Percentiles rank a stretch among this genome's conserved stretches.
phyloP scores from a whole-genome alignment of 2,113 vertebrate species.

The Mesocricetus auratus region DNA sequence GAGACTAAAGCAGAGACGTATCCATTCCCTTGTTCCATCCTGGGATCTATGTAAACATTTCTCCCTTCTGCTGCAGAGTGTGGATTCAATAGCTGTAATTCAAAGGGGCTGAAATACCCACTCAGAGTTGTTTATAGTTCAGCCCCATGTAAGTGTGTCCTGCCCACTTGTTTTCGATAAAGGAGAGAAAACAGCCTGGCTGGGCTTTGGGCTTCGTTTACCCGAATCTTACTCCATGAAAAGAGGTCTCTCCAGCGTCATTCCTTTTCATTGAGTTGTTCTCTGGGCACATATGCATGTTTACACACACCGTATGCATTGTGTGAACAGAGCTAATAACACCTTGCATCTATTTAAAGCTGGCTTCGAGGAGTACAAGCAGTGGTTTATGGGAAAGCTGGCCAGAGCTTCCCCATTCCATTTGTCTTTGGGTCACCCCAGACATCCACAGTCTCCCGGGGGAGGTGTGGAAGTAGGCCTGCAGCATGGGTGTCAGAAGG shows the following conservation, averaged over 20 bases:
- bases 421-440: constrained; percentile 3
- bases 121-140: not conserved
- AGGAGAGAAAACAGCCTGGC: not conserved
- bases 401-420: constrained; percentile 73
- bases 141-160: not conserved
- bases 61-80: not conserved
- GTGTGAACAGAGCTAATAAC: constrained; percentile 68
- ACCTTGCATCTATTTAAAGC: constrained; percentile 65
- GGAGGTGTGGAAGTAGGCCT: not conserved
- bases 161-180: not conserved
- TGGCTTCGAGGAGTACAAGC: constrained; percentile 47
- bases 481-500: not conserved
- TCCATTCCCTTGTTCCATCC: not conserved
- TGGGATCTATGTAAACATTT: not conserved
- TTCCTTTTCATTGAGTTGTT: constrained; percentile 45
- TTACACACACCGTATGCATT: not conserved
- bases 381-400: constrained; percentile 67
- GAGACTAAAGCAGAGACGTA: not conserved
- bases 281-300: not conserved
- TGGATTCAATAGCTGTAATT: not conserved
- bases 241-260: not conserved
- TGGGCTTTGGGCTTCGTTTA: not conserved
- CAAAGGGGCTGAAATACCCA: not conserved
- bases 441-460: not conserved
- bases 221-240: not conserved